A percentile compares a stretch with the other conserved stretches of the same genome.
Evolutionary conservation across 1,140 invertebrate species (phyloP).

Genomic region (Drosophila sucinea): DNA sequence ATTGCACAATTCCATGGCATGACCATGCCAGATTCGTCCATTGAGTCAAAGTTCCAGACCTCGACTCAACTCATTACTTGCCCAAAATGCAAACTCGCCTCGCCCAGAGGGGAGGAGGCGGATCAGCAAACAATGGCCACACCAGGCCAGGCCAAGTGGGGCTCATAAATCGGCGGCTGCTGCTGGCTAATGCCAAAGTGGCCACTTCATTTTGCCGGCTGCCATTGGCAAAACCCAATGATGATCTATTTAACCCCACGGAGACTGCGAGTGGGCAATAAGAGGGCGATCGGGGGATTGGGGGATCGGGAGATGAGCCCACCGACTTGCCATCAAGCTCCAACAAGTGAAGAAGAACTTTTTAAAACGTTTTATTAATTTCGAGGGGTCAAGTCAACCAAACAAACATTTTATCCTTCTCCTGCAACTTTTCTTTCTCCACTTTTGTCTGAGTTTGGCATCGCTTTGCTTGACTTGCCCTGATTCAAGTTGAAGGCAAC

Average conservation of each 20-base stretch:
- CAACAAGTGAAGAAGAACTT: constrained; percentile 31
- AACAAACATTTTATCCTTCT: constrained; percentile 15
- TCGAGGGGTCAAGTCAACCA: constrained; percentile 29
- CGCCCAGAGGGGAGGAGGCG: neutral
- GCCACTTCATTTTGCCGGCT: constrained; percentile 52
- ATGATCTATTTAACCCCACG: constrained; percentile 18
- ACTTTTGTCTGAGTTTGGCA: constrained; percentile 47
- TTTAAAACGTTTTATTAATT: constrained; percentile 40
- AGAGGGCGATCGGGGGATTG: neutral
- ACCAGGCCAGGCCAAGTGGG: constrained; percentile 47
- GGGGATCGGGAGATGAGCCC: neutral
- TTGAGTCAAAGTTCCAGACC: constrained; percentile 18
- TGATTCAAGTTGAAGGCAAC: constrained; percentile 29
- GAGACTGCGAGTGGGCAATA: neutral
- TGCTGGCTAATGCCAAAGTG: constrained; percentile 61
- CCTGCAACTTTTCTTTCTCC: constrained; percentile 9
- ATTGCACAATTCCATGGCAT: constrained; percentile 46
- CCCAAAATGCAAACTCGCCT: constrained; percentile 17
- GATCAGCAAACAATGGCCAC: neutral
- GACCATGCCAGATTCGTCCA: constrained; percentile 31
- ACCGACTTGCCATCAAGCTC: neutral
- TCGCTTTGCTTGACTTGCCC: constrained; percentile 10
- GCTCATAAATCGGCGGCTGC: constrained; percentile 61
- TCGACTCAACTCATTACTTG: constrained; percentile 19
- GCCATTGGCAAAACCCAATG: constrained; percentile 48